Conservation (phyloP, 2,113 vertebrate genomes). For the Leptodactylus fuscus region DNA sequence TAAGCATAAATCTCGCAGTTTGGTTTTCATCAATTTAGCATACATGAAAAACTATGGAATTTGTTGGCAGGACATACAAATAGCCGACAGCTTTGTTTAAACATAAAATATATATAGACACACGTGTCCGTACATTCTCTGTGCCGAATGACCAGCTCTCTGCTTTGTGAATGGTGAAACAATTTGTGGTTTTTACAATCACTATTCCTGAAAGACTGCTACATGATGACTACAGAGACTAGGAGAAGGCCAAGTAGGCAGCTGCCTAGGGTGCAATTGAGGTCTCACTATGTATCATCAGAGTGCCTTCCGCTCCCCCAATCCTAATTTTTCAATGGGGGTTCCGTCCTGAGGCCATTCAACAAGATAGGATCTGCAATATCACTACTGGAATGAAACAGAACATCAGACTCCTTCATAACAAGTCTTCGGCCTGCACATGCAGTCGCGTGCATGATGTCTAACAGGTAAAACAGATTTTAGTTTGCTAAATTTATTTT, state of each 20-base stretch:
- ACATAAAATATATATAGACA: background rate
- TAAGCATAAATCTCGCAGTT: slow-evolving; percentile 22
- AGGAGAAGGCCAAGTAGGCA: background rate
- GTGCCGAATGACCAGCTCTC: background rate
- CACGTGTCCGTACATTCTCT: background rate
- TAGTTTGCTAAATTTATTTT: background rate
- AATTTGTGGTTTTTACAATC: background rate
- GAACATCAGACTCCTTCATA: too few relatives aligned
- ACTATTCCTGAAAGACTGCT: background rate
- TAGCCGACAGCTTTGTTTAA: background rate
- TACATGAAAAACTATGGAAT: slow-evolving; percentile 22
- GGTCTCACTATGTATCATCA: background rate
- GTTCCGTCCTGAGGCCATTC: too few relatives aligned
- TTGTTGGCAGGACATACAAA: slow-evolving; percentile 17
- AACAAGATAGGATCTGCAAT: too few relatives aligned
- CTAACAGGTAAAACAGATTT: too few relatives aligned
- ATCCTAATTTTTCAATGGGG: too few relatives aligned
- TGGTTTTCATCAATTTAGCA: background rate
- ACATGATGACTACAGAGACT: background rate
- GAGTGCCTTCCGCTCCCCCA: background rate
- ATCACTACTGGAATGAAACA: too few relatives aligned
- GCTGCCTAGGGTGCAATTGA: background rate
- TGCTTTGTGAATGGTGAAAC: background rate
- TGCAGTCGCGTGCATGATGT: too few relatives aligned
- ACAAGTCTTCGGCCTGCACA: too few relatives aligned